Percentiles rank a stretch among this genome's conserved stretches.
phyloP scores from a whole-genome alignment of 2,113 vertebrate genomes.

The Sardina pilchardus region DNA sequence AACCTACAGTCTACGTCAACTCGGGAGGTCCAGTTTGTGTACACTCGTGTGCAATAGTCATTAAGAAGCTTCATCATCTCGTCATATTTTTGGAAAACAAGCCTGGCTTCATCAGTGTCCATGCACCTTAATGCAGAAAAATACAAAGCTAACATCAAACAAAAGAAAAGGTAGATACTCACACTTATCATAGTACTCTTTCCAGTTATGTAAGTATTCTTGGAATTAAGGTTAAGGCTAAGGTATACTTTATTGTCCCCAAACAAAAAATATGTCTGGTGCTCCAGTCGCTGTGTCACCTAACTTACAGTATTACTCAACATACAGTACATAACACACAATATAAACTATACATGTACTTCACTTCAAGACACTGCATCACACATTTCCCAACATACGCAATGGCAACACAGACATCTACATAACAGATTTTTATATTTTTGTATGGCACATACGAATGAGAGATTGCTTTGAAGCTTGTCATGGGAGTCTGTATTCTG shows the following conservation, averaged over 20 bases:
- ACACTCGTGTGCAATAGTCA: constrained; percentile 45
- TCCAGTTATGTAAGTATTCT: not conserved
- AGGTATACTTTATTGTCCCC: too few relatives aligned
- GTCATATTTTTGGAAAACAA: constrained; percentile 58
- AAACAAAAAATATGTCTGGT: too few relatives aligned
- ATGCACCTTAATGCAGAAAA: constrained; percentile 41
- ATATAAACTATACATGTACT: too few relatives aligned
- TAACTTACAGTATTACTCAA: too few relatives aligned
- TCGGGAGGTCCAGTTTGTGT: constrained; percentile 53
- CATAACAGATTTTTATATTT: too few relatives aligned
- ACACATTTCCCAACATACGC: too few relatives aligned
- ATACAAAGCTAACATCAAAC: not conserved
- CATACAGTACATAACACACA: too few relatives aligned
- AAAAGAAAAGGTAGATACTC: not conserved
- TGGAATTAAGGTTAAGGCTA: too few relatives aligned
- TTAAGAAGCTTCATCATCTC: constrained; percentile 67
- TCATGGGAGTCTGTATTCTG: constrained; percentile 62
- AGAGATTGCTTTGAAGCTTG: constrained; percentile 55
- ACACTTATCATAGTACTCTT: not conserved
- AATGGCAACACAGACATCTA: too few relatives aligned
- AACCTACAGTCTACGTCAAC: constrained; percentile 68
- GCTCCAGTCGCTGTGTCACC: too few relatives aligned
- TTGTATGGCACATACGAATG: constrained; percentile 66
- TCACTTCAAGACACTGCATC: too few relatives aligned
- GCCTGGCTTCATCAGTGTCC: constrained; percentile 57